Conservation (phyloP, 1,140 invertebrate species). For the Bombus breviceps region DNA sequence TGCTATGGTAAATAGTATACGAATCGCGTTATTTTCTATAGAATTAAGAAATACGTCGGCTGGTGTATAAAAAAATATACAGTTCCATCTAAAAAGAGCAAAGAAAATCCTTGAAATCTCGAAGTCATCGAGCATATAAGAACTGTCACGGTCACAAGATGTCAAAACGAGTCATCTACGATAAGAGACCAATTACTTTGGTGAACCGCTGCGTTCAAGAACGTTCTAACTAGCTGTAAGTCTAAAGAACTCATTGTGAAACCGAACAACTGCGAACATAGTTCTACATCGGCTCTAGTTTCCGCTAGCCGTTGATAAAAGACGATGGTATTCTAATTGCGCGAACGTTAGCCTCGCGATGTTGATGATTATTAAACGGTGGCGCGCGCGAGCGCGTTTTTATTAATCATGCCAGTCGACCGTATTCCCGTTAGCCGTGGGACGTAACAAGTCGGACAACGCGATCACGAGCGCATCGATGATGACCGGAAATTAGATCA, state of each 20-base stretch:
- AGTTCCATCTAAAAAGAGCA: too few relatives aligned
- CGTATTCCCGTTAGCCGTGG: conserved; percentile 15
- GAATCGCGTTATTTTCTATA: too few relatives aligned
- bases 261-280: neutral
- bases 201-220: too few relatives aligned
- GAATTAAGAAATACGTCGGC: too few relatives aligned
- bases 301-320: conserved; percentile 6
- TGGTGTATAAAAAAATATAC: too few relatives aligned
- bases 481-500: conserved; percentile 62
- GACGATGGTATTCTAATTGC: neutral
- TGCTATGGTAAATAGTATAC: too few relatives aligned
- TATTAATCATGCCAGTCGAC: conserved; percentile 15
- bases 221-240: too few relatives aligned
- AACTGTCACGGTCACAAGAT: too few relatives aligned
- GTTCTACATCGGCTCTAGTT: neutral
- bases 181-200: too few relatives aligned
- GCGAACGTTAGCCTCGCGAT: conserved; percentile 1
- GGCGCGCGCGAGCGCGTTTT: conserved; percentile 17
- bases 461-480: conserved; percentile 16
- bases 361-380: neutral
- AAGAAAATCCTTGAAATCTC: too few relatives aligned
- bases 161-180: too few relatives aligned
- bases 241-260: neutral
- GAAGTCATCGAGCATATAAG: too few relatives aligned
- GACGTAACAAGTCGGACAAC: conserved; percentile 12